These are phyloP conservation scores for Macquaria australasica DNA, from an alignment of 2,113 vertebrate genomes.

Conservation along the genomic window DNA sequence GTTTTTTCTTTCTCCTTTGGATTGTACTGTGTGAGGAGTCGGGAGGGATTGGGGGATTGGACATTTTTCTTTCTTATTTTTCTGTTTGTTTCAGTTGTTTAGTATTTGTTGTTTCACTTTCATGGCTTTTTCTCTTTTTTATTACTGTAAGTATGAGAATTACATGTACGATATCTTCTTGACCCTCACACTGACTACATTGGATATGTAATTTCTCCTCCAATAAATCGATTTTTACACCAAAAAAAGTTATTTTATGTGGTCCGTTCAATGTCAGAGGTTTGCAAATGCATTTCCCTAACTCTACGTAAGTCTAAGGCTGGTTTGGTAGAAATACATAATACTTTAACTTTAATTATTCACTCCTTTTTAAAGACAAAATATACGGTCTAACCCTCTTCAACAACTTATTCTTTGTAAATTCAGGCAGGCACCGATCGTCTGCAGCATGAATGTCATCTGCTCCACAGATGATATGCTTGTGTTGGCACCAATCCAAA, in stretches of 20 bases:
- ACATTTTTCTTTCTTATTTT: not conserved
- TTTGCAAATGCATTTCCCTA: not conserved
- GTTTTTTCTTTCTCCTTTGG: no score
- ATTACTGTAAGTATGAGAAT: not conserved
- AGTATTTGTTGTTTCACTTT: no score
- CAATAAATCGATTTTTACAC: not conserved
- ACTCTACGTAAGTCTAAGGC: not conserved
- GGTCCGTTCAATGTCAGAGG: no score
- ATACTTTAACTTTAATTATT: not conserved
- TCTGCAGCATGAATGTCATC: slow-evolving; percentile 50
- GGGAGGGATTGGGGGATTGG: no score
- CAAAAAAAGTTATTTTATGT: not conserved
- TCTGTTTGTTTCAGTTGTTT: no score
- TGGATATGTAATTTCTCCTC: not conserved
- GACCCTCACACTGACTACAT: not conserved
- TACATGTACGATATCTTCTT: not conserved
- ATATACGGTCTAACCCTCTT: not conserved
- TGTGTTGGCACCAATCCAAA: slow-evolving; percentile 59
- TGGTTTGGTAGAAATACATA: not conserved
- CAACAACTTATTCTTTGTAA: not conserved
- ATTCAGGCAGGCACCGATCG: not conserved
- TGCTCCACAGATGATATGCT: slow-evolving; percentile 63
- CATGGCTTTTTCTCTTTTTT: not conserved
- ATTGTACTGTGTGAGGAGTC: no score
- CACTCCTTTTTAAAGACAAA: not conserved